Percentiles rank a stretch among this genome's conserved stretches.
These are phyloP conservation scores for Nothobranchius kuhntae DNA, from an alignment of 2,113 vertebrate genomes.

Conservation along the genomic window DNA sequence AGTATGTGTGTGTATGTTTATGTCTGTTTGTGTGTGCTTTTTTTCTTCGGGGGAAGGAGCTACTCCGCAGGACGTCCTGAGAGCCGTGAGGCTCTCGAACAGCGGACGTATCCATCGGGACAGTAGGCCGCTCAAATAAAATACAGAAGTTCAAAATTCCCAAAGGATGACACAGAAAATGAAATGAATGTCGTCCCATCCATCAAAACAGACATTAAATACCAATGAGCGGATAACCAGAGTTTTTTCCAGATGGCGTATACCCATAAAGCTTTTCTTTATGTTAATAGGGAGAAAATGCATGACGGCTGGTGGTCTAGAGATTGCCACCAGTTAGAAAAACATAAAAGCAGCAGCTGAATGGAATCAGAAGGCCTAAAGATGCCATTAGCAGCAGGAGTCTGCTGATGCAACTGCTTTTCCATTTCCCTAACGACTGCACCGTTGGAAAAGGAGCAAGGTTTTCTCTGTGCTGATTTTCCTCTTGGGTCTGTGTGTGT, in stretches of 20 bases:
- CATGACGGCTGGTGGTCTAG: conserved; percentile 4
- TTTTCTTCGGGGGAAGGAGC: conserved; percentile 20
- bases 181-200: conserved; percentile 1
- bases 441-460: conserved; percentile 72
- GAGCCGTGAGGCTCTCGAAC: conserved; percentile 55
- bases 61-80: conserved; percentile 68
- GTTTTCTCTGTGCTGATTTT: conserved; percentile 76
- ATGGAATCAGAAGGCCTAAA: conserved; percentile 26
- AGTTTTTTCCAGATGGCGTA: not conserved
- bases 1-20: conserved; percentile 50
- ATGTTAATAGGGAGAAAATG: conserved; percentile 30
- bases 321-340: conserved; percentile 12
- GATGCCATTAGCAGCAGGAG: conserved; percentile 59
- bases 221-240: conserved; percentile 6
- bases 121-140: not conserved
- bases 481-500: conserved; percentile 48
- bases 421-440: conserved; percentile 75
- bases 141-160: conserved; percentile 11
- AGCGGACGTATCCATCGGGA: conserved; percentile 26
- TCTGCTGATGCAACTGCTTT: conserved; percentile 63
- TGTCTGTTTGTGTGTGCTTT: conserved; percentile 44
- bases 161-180: conserved; percentile 11
- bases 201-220: conserved; percentile 37
- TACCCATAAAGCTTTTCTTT: conserved; percentile 24
- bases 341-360: conserved; percentile 18